Base-by-base conservation (phyloP, 2,888 invertebrate genomes). In the Diaprepes abbreviatus region DNA sequence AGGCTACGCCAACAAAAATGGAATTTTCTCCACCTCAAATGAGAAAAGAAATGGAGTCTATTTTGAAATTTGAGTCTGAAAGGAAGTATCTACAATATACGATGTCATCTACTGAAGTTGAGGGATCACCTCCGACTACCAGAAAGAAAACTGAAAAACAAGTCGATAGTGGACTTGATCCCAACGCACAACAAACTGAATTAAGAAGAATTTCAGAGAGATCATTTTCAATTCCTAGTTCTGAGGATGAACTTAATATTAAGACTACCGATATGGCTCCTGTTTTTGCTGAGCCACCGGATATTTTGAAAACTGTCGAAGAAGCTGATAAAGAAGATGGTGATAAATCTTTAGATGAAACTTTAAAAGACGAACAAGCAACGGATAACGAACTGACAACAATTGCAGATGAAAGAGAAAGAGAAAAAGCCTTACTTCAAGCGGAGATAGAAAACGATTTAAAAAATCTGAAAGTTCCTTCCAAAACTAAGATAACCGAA, bases 81-180 rank as follows among this genome's bases (percentile, higher is more conserved):
- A 88, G 91, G 77, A 92, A 92, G 82, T 85, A 85, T 77, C 72
- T 85, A 24, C 85, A 85, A 60, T 85, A 85, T 66, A 84, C 85
- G 0, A 92, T 92, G 92, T 92, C 91, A 75, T 92, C 92, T 0
- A 92, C 92, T 0, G 92, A 92, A 86, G 91, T 92, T 4, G 92
- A 92, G 82, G 92, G 92, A 0, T 92, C 92, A 0, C 92, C 92
- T 0, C 92, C 92, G 0, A 91, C 91, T 75, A 91, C 91, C 73
- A 85, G 92, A 4, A 90, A 91, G 74, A 90, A 89, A 73, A 90
- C 91, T 70, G 88, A 90, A 74, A 87, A 87, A 31, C 35, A 59
- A 35, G 77, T 75, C 57, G 83, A 84, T 67, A 88, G 89, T 76
- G 87, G 89, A 50, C 83, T 91, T 1, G 91, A 91, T 78, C 89